Conservation (phyloP, 2,888 invertebrate species). For the Agonopterix arenella region DNA sequence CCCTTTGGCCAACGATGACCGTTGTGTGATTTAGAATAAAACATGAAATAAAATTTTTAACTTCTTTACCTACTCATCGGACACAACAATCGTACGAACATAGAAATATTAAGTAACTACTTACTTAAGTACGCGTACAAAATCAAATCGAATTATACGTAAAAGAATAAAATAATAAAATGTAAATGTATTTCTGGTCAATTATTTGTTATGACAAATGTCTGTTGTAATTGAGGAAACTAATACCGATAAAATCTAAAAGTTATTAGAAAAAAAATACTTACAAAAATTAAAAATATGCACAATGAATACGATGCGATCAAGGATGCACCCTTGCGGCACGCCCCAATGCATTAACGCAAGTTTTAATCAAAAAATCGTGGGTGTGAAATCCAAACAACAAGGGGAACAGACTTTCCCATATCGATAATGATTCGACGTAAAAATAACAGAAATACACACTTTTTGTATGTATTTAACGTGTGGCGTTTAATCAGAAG, state of each 20-base stretch:
- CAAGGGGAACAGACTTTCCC: conserved; percentile 64
- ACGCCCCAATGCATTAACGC: conserved; percentile 56
- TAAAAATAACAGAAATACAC: conserved; percentile 49
- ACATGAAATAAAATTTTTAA: too few species aligned
- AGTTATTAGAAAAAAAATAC: background rate
- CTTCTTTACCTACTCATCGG: too few species aligned
- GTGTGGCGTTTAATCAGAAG: conserved; percentile 54
- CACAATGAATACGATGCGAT: conserved; percentile 45
- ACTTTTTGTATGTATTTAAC: conserved; percentile 45
- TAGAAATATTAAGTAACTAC: too few species aligned
- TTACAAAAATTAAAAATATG: conserved; percentile 5
- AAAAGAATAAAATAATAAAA: too few species aligned
- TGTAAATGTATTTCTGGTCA: too few species aligned
- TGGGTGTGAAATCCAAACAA: conserved; percentile 73
- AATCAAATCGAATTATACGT: too few species aligned
- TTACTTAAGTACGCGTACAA: too few species aligned
- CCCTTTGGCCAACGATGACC: too few species aligned
- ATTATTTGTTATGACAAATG: too few species aligned
- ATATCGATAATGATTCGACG: conserved; percentile 67
- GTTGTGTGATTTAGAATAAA: too few species aligned
- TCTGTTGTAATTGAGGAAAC: too few species aligned
- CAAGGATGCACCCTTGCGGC: conserved; percentile 59
- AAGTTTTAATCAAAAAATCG: conserved; percentile 68
- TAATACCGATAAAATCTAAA: background rate
- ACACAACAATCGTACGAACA: too few species aligned